Evolutionary conservation across 2,113 vertebrate species (phyloP), one percentile per base, ranked within the genome.

Genomic region (Balaeniceps rex): DNA sequence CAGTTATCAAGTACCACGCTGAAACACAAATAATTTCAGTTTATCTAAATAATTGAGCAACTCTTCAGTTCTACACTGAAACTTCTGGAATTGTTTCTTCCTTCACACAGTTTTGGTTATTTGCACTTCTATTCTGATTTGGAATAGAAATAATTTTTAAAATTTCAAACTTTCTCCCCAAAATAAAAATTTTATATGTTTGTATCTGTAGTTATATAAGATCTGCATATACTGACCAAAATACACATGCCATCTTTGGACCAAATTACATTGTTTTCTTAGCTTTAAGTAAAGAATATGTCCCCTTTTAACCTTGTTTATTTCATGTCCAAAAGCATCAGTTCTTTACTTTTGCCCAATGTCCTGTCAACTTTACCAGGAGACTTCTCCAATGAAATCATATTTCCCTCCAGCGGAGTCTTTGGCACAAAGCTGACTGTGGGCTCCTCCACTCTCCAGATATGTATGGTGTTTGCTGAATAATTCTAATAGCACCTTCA

Each of bases 401-500:
- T 31, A 9, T 19, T 79, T 90, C 55, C 75, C 5, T 68, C 31
- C 46, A 68, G 81, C 2, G 0, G 23, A 58, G 60, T 31, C 34
- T n/a, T 68, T 85, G 70, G 81, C 94, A 82, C 2, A 0, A 24
- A 61, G 72, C 64, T 91, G 74, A 6, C 64, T 9, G 13, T 6
- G 60, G 66, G 70, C 85, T 90, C 52, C 79, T 70, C 47, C 58
- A 2, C 75, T 69, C 82, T 68, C 75, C 79, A 76, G 33, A 34
- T 44, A 40, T 61, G 28, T 9, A 14, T 3, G 49, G 52, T 65
- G 65, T 54, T 85, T 1, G 3, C 88, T 86, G 75, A 94, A 87
- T 90, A 95, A 88, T 92, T 92, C 94, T 94, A 77, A 40, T 5
- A n/a, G 79, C 90, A 72, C 88, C 95, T 91, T 33, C 15, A 10